Conservation (phyloP, 1,140 invertebrate species). For the Manduca sexta region DNA sequence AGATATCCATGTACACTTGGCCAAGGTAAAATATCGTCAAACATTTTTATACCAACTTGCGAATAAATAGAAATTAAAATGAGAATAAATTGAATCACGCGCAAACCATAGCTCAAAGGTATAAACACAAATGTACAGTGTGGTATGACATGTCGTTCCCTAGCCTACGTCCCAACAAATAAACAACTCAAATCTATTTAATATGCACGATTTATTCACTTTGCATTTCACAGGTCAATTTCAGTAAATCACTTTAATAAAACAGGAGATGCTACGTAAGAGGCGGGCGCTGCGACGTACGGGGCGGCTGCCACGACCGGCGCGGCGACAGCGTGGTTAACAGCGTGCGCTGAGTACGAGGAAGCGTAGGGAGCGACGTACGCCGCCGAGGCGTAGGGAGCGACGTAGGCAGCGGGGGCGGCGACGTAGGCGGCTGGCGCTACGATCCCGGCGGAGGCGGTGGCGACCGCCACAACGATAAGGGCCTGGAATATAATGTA, state of each 20-base stretch:
- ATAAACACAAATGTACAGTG: too few relatives aligned
- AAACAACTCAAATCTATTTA: too few relatives aligned
- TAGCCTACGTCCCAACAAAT: too few relatives aligned
- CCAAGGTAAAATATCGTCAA: too few relatives aligned
- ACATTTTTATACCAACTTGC: too few relatives aligned
- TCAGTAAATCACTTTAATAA: not conserved
- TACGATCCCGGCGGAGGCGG: slow-evolving; percentile 16
- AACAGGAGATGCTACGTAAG: not conserved
- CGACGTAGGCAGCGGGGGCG: slow-evolving; percentile 35
- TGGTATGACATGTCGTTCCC: too few relatives aligned
- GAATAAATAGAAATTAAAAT: too few relatives aligned
- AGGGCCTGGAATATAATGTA: slow-evolving; percentile 41
- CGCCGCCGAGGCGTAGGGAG: slow-evolving; percentile 58
- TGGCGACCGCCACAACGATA: slow-evolving; percentile 31
- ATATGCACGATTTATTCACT: too few relatives aligned
- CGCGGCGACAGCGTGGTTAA: slow-evolving; percentile 71
- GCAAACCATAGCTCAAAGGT: too few relatives aligned
- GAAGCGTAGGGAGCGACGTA: slow-evolving; percentile 68
- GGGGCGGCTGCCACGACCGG: slow-evolving; percentile 38
- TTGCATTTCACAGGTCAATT: too few relatives aligned
- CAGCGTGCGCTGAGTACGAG: slow-evolving; percentile 71
- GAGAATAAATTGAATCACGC: too few relatives aligned
- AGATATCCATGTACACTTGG: too few relatives aligned
- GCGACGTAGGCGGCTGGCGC: slow-evolving; percentile 1
- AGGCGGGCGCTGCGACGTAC: not conserved